Conservation (phyloP, 2,113 vertebrate species). For the Myotis davidii region DNA sequence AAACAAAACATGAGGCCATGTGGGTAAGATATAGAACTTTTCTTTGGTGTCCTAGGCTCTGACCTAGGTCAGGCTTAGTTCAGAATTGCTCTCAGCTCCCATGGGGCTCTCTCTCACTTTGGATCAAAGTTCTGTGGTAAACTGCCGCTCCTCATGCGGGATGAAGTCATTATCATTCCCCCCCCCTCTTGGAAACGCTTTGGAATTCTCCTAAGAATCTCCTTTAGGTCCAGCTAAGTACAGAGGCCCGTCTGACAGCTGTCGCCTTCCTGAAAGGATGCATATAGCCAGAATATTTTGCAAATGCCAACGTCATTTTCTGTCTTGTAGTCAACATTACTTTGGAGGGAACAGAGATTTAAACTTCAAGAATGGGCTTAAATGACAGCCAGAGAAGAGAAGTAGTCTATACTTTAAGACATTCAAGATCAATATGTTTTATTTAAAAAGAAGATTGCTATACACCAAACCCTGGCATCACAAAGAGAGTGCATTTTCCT, state of each 20-base stretch:
- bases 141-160: neutral
- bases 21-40: conserved; percentile 56
- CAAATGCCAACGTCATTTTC: neutral
- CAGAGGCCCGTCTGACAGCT: neutral
- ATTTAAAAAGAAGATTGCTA: neutral
- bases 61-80: conserved; percentile 41
- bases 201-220: conserved; percentile 44
- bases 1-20: neutral
- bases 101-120: neutral
- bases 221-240: conserved; percentile 18
- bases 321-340: neutral
- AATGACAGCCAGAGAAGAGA: conserved; percentile 10
- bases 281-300: neutral
- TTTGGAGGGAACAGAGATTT: conserved; percentile 28
- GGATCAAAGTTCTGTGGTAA: conserved; percentile 44
- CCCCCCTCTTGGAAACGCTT: neutral
- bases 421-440: conserved; percentile 4
- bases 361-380: neutral
- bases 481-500: neutral
- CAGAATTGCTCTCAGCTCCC: neutral
- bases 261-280: conserved; percentile 1
- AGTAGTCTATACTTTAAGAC: neutral
- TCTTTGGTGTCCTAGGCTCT: conserved; percentile 47
- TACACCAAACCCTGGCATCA: neutral
- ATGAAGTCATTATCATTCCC: conserved; percentile 8